phyloP scores from a whole-genome alignment of 1,140 invertebrate species.

The Pseudomyrmex sp. region DNA sequence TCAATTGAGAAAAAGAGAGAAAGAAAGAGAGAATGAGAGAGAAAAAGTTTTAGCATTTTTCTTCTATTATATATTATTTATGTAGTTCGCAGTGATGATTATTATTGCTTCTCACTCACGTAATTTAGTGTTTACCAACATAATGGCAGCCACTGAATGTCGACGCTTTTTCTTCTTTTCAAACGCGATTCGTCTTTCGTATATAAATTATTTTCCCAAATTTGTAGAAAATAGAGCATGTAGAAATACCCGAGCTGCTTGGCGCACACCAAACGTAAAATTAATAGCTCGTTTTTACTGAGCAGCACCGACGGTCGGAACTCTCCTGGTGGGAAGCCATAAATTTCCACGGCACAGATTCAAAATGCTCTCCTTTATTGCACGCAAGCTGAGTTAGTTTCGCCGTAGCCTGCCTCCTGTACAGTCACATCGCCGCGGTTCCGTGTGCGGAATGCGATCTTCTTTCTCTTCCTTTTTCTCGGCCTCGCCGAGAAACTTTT shows the following conservation, averaged over 20 bases:
- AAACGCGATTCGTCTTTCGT: too few relatives aligned
- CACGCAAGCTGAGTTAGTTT: slow-evolving; percentile 80
- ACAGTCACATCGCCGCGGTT: slow-evolving; percentile 66
- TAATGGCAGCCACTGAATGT: background rate
- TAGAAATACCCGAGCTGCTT: slow-evolving; percentile 34
- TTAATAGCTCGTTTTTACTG: slow-evolving; percentile 78
- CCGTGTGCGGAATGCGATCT: slow-evolving; percentile 3
- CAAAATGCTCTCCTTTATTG: slow-evolving; percentile 85
- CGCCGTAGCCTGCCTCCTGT: slow-evolving; percentile 70
- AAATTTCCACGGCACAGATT: slow-evolving; percentile 85
- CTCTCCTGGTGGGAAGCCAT: slow-evolving; percentile 78
- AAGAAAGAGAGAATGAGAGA: too few relatives aligned
- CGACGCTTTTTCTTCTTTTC: background rate
- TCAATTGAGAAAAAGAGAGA: too few relatives aligned
- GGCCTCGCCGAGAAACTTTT: background rate
- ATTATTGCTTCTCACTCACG: background rate
- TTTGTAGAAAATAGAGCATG: slow-evolving; percentile 20
- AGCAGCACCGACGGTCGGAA: slow-evolving; percentile 67
- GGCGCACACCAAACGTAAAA: slow-evolving; percentile 72
- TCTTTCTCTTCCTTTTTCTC: slow-evolving; percentile 1
- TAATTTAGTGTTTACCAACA: background rate
- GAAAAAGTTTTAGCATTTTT: too few relatives aligned
- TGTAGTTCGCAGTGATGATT: background rate
- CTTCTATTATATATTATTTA: too few relatives aligned
- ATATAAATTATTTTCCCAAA: background rate